These are phyloP conservation scores for Caerostris extrusa DNA, from an alignment of 1,140 invertebrate species.

Conservation along the genomic window DNA sequence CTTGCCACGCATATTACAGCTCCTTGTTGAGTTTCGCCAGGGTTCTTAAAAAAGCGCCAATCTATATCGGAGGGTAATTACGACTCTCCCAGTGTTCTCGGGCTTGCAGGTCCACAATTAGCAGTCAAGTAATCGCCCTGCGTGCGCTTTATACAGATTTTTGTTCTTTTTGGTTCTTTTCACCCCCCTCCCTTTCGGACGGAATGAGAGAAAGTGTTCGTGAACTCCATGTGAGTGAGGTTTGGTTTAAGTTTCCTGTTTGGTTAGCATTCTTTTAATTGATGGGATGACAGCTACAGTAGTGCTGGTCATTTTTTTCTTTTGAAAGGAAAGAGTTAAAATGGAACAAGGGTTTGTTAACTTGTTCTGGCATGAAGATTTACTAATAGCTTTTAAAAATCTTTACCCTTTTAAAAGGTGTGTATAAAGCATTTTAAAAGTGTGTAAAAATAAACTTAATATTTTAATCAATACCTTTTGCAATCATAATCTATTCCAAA, in stretches of 20 bases:
- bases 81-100: conserved; percentile 43
- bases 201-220: not conserved
- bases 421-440: no score
- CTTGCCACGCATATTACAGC: conserved; percentile 59
- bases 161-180: not conserved
- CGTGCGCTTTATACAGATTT: conserved; percentile 14
- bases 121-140: conserved; percentile 33
- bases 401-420: no score
- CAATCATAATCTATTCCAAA: no score
- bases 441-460: no score
- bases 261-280: not conserved
- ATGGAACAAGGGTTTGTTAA: no score
- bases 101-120: conserved; percentile 55
- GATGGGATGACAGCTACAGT: not conserved
- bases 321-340: not conserved
- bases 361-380: no score
- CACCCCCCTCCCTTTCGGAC: not conserved
- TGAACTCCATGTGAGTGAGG: not conserved
- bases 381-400: no score
- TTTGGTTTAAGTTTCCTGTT: not conserved
- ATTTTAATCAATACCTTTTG: no score
- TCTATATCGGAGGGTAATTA: conserved; percentile 75
- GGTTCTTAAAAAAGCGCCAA: conserved; percentile 63
- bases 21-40: conserved; percentile 55
- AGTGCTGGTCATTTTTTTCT: not conserved